A percentile compares a stretch with the other conserved stretches of the same genome.
phyloP scores from a whole-genome alignment of 2,888 invertebrate genomes.

The Lasius platythorax region DNA sequence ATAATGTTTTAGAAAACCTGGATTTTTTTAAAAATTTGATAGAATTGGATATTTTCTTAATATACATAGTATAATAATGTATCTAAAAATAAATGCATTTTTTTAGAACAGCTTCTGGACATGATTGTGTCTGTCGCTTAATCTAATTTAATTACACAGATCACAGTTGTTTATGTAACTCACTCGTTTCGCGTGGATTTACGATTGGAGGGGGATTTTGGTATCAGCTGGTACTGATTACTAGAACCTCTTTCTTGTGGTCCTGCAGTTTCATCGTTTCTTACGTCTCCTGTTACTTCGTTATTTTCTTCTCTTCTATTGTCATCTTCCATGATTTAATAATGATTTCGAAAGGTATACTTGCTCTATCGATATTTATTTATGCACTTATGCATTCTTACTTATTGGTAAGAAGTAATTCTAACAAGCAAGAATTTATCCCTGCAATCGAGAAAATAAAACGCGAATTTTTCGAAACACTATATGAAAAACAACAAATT shows the following conservation, averaged over 20 bases:
- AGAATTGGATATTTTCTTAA: neutral
- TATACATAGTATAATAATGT: neutral
- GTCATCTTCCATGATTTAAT: conserved; percentile 59
- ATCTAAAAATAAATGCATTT: neutral
- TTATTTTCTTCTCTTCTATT: conserved; percentile 31
- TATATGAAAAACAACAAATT: conserved; percentile 66
- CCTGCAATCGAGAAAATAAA: conserved; percentile 1
- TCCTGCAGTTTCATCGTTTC: neutral
- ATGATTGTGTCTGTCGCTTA: neutral
- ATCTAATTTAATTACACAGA: neutral
- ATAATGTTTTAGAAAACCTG: neutral
- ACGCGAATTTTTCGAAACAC: conserved; percentile 52
- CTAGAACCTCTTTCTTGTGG: conserved; percentile 18
- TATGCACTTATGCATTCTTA: conserved; percentile 49
- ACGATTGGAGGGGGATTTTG: conserved; percentile 24
- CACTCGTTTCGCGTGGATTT: conserved; percentile 38
- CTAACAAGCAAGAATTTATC: conserved; percentile 57
- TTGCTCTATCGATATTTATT: neutral
- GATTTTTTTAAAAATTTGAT: neutral
- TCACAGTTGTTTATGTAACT: conserved; percentile 3
- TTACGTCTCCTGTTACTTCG: neutral
- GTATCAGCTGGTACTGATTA: neutral
- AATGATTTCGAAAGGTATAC: neutral
- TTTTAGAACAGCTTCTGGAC: neutral
- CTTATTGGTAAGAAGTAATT: conserved; percentile 22